phyloP scores from a whole-genome alignment of 1,140 invertebrate species.

The honey bee (Apis mellifera) region DNA sequence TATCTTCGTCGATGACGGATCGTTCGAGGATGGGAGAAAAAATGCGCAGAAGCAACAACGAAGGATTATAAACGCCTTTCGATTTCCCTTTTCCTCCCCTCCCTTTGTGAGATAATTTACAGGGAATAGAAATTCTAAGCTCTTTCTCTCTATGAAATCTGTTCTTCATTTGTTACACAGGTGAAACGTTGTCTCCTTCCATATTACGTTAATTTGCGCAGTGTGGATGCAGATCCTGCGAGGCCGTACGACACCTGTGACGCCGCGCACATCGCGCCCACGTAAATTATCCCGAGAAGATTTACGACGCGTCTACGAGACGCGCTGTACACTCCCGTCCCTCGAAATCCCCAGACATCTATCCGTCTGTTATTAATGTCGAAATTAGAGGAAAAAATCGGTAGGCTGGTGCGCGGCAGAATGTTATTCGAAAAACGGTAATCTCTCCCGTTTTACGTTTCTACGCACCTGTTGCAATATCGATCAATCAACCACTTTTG shows the following conservation, averaged over 20 bases:
- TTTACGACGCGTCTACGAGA: slow-evolving; percentile 35
- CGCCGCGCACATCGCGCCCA: slow-evolving; percentile 37
- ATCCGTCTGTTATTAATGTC: slow-evolving; percentile 31
- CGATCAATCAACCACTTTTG: slow-evolving; percentile 16
- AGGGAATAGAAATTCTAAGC: slow-evolving; percentile 3
- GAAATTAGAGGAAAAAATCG: slow-evolving; percentile 28
- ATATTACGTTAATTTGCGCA: slow-evolving; percentile 20
- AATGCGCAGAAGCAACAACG: not conserved
- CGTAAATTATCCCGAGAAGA: slow-evolving; percentile 35
- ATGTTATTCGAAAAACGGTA: not conserved
- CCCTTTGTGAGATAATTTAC: not conserved
- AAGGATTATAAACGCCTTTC: not conserved
- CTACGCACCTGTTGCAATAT: not conserved
- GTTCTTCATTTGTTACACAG: slow-evolving; percentile 18
- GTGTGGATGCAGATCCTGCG: not conserved
- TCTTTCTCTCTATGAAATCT: slow-evolving; percentile 19
- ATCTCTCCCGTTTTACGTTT: not conserved
- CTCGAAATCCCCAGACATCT: slow-evolving; percentile 11
- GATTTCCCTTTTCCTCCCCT: not conserved
- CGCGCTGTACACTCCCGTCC: not conserved
- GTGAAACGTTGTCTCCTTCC: slow-evolving; percentile 4
- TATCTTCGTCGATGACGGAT: no score
- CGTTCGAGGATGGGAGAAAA: not conserved
- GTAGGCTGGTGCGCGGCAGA: not conserved
- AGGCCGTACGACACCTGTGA: slow-evolving; percentile 16